These are phyloP conservation scores for Argopecten irradians DNA, from an alignment of 1,140 invertebrate species.

Conservation along the genomic window DNA sequence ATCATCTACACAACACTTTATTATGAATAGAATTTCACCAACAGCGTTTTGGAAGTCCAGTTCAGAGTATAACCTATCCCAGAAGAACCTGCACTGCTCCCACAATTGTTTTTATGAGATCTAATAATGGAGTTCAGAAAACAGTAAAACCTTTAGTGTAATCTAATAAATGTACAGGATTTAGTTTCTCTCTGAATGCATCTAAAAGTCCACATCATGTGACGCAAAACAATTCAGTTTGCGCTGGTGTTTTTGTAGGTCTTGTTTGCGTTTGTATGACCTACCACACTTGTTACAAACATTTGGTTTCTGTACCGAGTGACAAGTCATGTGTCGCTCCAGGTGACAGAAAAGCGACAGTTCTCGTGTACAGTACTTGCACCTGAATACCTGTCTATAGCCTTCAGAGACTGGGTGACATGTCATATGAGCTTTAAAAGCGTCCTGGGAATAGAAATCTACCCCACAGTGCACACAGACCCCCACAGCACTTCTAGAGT, in stretches of 20 bases:
- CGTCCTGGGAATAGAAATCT: not conserved
- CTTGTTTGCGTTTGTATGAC: not conserved
- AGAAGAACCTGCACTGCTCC: no score
- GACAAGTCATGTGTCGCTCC: not conserved
- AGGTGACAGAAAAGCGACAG: not conserved
- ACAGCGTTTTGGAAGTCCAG: no score
- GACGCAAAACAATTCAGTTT: not conserved
- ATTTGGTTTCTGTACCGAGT: constrained; percentile 6
- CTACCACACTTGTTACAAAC: not conserved
- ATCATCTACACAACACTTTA: no score
- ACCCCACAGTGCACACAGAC: not conserved
- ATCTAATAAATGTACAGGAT: no score
- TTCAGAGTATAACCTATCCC: no score
- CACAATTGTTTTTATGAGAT: no score
- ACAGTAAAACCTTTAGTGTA: no score
- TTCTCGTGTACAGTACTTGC: not conserved
- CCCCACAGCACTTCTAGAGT: not conserved
- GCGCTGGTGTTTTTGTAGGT: not conserved
- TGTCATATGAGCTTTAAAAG: not conserved
- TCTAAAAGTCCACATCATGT: not conserved
- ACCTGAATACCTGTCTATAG: not conserved
- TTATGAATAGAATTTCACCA: no score
- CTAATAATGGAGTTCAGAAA: no score
- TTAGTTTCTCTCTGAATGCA: not conserved
- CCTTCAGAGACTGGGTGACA: not conserved